These are phyloP conservation scores for Mungos mungo DNA, from an alignment of 2,113 vertebrate species.

Conservation along the genomic window DNA sequence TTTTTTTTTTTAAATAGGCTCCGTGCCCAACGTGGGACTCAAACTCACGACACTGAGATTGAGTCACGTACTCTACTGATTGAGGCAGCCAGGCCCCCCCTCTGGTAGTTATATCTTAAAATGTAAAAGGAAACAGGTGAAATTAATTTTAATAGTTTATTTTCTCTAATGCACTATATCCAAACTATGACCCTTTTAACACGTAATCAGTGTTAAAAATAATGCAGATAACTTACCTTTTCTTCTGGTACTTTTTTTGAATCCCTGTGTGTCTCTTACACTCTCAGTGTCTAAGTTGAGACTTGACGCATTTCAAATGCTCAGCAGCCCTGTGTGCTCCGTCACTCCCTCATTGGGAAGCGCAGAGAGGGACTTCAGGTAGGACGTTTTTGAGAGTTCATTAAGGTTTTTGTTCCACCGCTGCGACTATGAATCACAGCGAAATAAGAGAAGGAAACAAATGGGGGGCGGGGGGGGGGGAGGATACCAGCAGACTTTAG, in stretches of 20 bases:
- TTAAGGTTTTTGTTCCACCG: not conserved
- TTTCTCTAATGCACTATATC: not conserved
- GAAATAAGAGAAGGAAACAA: not conserved
- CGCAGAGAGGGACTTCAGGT: not conserved
- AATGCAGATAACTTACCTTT: not conserved
- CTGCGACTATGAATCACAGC: not conserved
- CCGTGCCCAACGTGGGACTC: not conserved
- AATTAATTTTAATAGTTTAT: not conserved
- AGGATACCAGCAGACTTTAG: not conserved
- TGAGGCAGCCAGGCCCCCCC: not conserved
- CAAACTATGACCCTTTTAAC: not conserved
- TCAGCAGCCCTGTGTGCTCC: not conserved
- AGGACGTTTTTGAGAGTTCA: not conserved
- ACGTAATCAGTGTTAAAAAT: not conserved
- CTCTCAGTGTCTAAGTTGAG: not conserved
- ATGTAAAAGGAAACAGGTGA: not conserved
- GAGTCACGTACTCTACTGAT: not conserved
- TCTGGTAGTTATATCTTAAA: not conserved
- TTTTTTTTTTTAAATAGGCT: not conserved
- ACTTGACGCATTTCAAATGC: not conserved
- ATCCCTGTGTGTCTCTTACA: not conserved
- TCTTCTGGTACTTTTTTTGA: not conserved
- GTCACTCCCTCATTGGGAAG: not conserved
- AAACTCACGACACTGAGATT: not conserved
- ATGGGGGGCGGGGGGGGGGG: too few relatives aligned